Evolutionary conservation across 1,140 invertebrate species (phyloP), one percentile per base, ranked within the genome.

Genomic region (Prorops nasuta): DNA sequence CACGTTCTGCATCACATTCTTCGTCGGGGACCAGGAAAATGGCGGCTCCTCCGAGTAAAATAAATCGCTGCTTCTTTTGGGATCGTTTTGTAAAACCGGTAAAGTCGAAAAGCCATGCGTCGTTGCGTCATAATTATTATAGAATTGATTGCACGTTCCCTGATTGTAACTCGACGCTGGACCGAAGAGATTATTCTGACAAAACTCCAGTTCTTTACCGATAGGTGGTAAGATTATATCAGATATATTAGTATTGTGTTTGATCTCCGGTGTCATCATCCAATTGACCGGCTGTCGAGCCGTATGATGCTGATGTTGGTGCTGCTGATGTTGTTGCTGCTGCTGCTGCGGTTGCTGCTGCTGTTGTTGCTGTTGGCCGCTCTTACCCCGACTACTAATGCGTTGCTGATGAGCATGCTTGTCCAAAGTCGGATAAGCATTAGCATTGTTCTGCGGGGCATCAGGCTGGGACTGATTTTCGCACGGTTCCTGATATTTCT

Each of bases 181-280:
- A 0, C 64, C 50, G 3, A 78, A 78, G 3, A 78, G 57, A 57
- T 76, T 78, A n/a, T 78, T 78, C 31, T 71, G 74, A 37, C 76
- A 77, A 15, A 72, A 77, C 3, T 78, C 76, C 4, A 77, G 44
- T 21, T 78, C 76, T 37, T 78, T 78, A 1, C 73, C 76, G 15
- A 76, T 75, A 1, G 74, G 73, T 6, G 76, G 76, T 9, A 76
- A 49, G 44, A 77, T 69, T 15, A 78, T 70, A 17, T 75, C 76
- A 1, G 72, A 40, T 1, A 71, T 69, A 31, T 72, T 72, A 2
- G 66, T 59, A 34, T 72, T 75, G 49, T 77, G 72, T 34, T 76
- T 77, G 2, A 78, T 69, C 49, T 80, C 81, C 2, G 81, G 81
- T 1, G 81, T 80, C 58, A 84, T 83, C 83, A 84, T 84, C 83